A percentile compares a stretch with the other conserved stretches of the same genome.
Evolutionary conservation across 2,113 vertebrate genomes (phyloP).

Genomic region (Dromiciops gliroides): DNA sequence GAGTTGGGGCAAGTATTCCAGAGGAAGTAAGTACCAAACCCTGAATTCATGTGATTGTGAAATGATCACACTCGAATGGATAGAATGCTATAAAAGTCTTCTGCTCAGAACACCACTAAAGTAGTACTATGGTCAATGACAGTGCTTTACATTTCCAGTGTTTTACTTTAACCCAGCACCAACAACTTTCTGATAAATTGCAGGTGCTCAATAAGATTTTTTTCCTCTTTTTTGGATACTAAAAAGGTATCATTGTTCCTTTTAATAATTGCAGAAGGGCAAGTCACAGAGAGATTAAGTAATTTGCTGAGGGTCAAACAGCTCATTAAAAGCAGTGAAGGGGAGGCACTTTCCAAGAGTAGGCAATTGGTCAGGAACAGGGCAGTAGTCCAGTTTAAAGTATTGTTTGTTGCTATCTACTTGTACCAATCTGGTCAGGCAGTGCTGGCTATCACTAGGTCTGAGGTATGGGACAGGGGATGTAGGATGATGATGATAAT

Average conservation of each 20-base stretch:
- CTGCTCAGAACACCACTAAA: not conserved
- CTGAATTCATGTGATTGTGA: not conserved
- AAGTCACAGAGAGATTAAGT: not conserved
- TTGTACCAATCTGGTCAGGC: not conserved
- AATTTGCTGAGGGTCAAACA: not conserved
- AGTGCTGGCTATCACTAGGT: not conserved
- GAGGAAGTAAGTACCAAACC: not conserved
- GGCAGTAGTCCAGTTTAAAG: not conserved
- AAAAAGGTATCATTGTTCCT: not conserved
- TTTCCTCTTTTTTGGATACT: not conserved
- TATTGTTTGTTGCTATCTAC: not conserved
- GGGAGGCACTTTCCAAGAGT: not conserved
- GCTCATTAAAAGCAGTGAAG: not conserved
- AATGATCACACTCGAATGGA: not conserved
- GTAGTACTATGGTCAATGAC: not conserved
- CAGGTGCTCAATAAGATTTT: not conserved
- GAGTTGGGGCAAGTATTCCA: not conserved
- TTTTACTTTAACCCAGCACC: not conserved
- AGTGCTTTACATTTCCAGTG: not conserved
- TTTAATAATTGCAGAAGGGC: not conserved
- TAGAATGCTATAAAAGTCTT: not conserved
- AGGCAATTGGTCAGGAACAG: not conserved
- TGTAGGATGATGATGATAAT: not conserved
- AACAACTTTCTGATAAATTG: not conserved
- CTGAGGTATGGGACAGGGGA: not conserved